Percentiles rank a stretch among this genome's conserved stretches.
Conservation (phyloP, 2,888 invertebrate genomes). For the Elegia similella region DNA sequence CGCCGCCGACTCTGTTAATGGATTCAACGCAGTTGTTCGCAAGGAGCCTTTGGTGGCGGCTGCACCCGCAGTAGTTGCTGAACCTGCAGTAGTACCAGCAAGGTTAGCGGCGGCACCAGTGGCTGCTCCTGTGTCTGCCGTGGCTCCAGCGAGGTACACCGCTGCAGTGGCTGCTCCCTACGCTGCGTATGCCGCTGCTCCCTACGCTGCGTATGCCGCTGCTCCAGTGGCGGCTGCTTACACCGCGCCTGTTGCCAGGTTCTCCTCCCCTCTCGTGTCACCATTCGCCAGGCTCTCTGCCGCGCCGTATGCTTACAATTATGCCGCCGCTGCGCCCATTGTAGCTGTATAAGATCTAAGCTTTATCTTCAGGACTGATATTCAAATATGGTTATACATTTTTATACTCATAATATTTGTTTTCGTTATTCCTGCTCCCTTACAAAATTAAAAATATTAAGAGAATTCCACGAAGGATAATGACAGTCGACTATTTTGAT, state of each 20-base stretch:
- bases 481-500: too few species aligned
- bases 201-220: constrained; percentile 34
- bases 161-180: constrained; percentile 31
- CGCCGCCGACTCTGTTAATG: constrained; percentile 60
- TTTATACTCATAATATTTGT: constrained; percentile 35
- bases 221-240: constrained; percentile 36
- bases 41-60: constrained; percentile 47
- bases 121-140: constrained; percentile 35
- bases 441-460: too few species aligned
- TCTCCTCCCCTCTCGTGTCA: constrained; percentile 43
- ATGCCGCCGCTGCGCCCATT: constrained; percentile 49
- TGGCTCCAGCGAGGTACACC: constrained; percentile 28
- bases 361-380: constrained; percentile 40
- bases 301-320: constrained; percentile 44
- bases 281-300: constrained; percentile 43
- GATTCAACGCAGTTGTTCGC: constrained; percentile 66
- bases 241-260: constrained; percentile 29
- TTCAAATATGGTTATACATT: constrained; percentile 50
- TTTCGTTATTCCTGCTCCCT: constrained; percentile 4
- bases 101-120: constrained; percentile 44
- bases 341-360: constrained; percentile 47
- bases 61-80: constrained; percentile 30
- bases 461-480: too few species aligned
- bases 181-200: constrained; percentile 35
- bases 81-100: constrained; percentile 42